These are phyloP conservation scores for Malacoraja senta DNA, from an alignment of 2,797 vertebrate genomes.

Conservation along the genomic window DNA sequence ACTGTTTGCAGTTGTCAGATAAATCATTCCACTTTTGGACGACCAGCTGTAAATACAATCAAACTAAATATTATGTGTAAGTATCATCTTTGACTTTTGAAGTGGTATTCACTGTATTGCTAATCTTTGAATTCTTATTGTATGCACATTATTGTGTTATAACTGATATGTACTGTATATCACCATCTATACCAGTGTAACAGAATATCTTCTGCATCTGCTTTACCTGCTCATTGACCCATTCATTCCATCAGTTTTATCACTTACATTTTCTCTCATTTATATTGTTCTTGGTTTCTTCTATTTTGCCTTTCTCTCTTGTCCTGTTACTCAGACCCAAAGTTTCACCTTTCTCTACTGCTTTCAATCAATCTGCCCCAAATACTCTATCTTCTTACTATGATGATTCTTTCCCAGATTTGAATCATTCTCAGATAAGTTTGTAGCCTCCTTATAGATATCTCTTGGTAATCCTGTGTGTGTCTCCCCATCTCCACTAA, in stretches of 20 bases:
- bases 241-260: neutral
- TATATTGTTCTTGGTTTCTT: neutral
- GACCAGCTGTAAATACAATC: neutral
- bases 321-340: neutral
- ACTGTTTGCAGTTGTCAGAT: conserved; percentile 15
- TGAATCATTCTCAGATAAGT: neutral
- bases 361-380: neutral
- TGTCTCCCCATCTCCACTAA: too few relatives aligned
- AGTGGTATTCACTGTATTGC: neutral
- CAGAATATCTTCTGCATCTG: neutral
- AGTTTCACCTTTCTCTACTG: neutral
- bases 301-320: neutral
- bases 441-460: neutral
- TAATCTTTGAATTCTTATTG: neutral
- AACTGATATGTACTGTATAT: too few relatives aligned
- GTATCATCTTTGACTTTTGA: neutral
- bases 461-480: neutral
- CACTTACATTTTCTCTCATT: neutral
- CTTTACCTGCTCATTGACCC: neutral
- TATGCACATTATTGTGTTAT: neutral
- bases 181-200: neutral
- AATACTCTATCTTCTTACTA: neutral
- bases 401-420: neutral
- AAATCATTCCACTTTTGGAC: neutral
- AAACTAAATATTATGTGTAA: conserved; percentile 2